phyloP scores from a whole-genome alignment of 2,888 invertebrate genomes.

The Pristionchus maxplancki region DNA sequence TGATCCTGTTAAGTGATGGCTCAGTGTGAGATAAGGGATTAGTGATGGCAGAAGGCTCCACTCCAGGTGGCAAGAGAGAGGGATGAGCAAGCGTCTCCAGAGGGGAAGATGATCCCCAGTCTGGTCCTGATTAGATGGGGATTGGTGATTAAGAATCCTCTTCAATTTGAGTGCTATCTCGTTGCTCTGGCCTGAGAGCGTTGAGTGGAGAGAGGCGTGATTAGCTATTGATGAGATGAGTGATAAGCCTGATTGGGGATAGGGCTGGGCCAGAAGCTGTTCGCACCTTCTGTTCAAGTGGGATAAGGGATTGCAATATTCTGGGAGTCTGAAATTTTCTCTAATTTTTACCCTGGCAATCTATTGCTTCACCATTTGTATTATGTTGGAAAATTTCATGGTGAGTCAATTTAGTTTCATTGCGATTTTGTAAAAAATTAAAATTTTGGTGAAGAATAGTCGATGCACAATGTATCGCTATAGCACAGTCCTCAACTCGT shows the following conservation, averaged over 20 bases:
- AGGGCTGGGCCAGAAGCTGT: neutral
- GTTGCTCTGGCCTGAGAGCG: neutral
- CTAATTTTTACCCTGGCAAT: too few species aligned
- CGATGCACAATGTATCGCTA: too few species aligned
- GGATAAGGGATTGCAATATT: too few species aligned
- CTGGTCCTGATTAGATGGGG: neutral
- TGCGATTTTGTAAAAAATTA: too few species aligned
- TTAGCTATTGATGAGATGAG: neutral
- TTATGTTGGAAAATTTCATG: too few species aligned
- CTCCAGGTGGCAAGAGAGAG: conserved; percentile 27
- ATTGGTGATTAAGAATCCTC: neutral
- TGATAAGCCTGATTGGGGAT: neutral
- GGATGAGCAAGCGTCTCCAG: neutral
- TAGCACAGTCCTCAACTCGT: too few species aligned
- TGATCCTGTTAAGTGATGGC: neutral
- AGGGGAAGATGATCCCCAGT: conserved; percentile 6
- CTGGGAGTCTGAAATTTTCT: too few species aligned
- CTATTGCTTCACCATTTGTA: too few species aligned
- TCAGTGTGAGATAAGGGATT: conserved; percentile 30
- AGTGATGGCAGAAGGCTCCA: neutral
- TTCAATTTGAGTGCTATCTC: neutral
- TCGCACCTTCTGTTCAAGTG: neutral
- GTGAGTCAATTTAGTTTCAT: too few species aligned
- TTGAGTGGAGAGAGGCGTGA: too few species aligned
- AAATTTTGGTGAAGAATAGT: too few species aligned